A percentile compares a stretch with the other conserved stretches of the same genome.
Evolutionary conservation across 2,113 vertebrate species (phyloP).

Genomic region (Passer domesticus): DNA sequence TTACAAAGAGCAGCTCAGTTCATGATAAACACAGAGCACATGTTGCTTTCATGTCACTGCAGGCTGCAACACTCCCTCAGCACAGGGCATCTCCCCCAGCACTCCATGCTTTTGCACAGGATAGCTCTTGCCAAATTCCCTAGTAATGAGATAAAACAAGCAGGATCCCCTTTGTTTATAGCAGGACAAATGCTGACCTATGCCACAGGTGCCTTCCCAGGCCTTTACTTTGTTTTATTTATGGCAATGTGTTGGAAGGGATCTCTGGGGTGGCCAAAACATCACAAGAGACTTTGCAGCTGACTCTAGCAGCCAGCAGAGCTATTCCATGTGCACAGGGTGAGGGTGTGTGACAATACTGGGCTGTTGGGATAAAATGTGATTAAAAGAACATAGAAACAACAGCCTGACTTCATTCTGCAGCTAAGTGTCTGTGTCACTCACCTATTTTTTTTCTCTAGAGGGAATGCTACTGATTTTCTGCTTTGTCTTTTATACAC

Average conservation of each 20-base stretch:
- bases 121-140: background rate
- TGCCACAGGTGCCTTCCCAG: background rate
- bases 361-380: background rate
- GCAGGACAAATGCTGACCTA: background rate
- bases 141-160: background rate
- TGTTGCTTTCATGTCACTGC: accelerated
- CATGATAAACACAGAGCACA: background rate
- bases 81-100: background rate
- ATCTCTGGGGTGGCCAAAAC: background rate
- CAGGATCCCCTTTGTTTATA: background rate
- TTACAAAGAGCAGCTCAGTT: background rate
- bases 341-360: background rate
- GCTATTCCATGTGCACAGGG: background rate
- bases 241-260: background rate
- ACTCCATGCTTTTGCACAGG: background rate
- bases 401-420: background rate
- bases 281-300: background rate
- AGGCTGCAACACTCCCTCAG: background rate
- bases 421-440: background rate
- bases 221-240: background rate
- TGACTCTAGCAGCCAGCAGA: background rate
- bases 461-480: background rate
- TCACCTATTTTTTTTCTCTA: background rate
- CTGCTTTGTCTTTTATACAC: background rate
- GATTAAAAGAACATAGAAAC: background rate